Conservation (phyloP, 2,113 vertebrate species). For the Zosterops pallidus region DNA sequence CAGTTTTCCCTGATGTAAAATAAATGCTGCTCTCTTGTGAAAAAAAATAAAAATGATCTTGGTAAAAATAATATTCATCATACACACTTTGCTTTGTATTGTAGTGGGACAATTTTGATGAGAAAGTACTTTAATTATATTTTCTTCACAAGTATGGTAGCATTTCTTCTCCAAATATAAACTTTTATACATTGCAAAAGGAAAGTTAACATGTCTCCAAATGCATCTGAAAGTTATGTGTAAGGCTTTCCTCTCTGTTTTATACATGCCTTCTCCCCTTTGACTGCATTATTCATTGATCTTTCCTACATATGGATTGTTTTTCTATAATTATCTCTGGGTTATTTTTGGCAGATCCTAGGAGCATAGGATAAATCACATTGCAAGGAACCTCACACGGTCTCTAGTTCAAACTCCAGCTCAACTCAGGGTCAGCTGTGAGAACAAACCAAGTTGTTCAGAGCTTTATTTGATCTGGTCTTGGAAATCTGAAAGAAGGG, state of each 20-base stretch:
- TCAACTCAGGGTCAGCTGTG: neutral
- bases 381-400: neutral
- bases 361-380: neutral
- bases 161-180: neutral
- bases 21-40: neutral
- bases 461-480: neutral
- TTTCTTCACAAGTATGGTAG: neutral
- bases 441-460: neutral
- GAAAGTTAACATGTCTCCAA: neutral
- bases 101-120: neutral
- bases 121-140: neutral
- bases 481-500: neutral
- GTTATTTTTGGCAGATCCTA: neutral
- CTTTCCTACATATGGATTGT: neutral
- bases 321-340: neutral
- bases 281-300: neutral
- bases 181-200: neutral
- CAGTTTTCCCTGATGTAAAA: neutral
- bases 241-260: neutral
- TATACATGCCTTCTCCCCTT: neutral
- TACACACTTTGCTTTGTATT: neutral
- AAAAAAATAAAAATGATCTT: neutral
- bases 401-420: neutral
- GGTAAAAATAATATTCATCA: neutral
- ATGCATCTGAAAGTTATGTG: neutral